phyloP scores from a whole-genome alignment of 2,113 vertebrate genomes.

The Peromyscus maniculatus region DNA sequence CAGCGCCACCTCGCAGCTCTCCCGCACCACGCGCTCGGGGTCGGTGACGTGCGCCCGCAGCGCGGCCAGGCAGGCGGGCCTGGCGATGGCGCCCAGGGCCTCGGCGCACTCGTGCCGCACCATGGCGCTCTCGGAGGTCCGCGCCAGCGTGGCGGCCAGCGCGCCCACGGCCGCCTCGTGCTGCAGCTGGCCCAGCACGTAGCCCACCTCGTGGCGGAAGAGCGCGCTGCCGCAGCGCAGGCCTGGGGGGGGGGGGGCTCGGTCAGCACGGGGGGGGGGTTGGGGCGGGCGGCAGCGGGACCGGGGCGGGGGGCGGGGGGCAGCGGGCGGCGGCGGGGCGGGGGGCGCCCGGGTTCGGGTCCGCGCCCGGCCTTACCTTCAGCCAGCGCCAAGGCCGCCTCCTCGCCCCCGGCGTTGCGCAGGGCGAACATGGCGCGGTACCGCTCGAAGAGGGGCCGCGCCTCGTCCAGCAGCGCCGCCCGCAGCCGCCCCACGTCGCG shows the following conservation, averaged over 20 bases:
- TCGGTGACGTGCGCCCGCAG: slow-evolving; percentile 88
- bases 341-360: no score
- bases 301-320: no score
- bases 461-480: slow-evolving; percentile 90
- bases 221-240: slow-evolving; percentile 92
- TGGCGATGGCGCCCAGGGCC: slow-evolving; percentile 95
- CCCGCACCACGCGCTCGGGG: slow-evolving; percentile 93
- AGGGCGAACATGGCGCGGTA: slow-evolving; percentile 98
- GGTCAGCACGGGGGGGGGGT: background rate
- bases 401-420: slow-evolving; percentile 90
- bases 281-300: accelerated
- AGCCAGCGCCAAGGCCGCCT: slow-evolving; percentile 92
- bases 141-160: slow-evolving; percentile 87
- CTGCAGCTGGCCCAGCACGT: slow-evolving; percentile 96
- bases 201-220: slow-evolving; percentile 97
- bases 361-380: slow-evolving; percentile 89
- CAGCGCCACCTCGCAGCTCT: slow-evolving; percentile 97
- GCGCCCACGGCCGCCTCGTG: slow-evolving; percentile 92
- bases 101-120: slow-evolving; percentile 97
- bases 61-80: slow-evolving; percentile 90
- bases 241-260: slow-evolving; percentile 83
- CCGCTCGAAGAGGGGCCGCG: slow-evolving; percentile 92
- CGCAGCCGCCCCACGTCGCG: slow-evolving; percentile 87
- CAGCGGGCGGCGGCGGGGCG: background rate
- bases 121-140: slow-evolving; percentile 91